These are phyloP conservation scores for Crematogaster levior DNA, from an alignment of 2,888 invertebrate genomes.

Conservation along the genomic window DNA sequence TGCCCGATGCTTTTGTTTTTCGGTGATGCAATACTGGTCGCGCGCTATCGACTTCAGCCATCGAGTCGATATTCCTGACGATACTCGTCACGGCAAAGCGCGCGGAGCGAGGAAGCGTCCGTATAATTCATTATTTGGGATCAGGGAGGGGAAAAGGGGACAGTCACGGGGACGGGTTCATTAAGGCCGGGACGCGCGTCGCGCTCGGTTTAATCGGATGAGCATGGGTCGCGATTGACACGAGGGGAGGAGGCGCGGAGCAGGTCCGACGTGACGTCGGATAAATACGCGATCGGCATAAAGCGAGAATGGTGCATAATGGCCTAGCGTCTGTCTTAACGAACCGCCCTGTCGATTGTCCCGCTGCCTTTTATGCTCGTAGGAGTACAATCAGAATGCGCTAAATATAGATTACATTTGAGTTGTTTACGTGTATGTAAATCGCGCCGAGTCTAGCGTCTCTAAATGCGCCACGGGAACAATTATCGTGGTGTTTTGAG, in stretches of 20 bases:
- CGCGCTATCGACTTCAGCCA: conserved; percentile 34
- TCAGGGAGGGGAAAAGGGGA: conserved; percentile 40
- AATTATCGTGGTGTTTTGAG: conserved; percentile 32
- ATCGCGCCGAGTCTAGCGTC: conserved; percentile 36
- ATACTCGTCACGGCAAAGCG: conserved; percentile 58
- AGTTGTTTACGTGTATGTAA: conserved; percentile 40
- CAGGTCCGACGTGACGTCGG: conserved; percentile 47
- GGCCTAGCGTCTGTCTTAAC: conserved; percentile 51
- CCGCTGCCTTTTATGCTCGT: conserved; percentile 33
- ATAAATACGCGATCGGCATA: conserved; percentile 60
- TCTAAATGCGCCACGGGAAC: conserved; percentile 35
- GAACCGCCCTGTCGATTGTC: conserved; percentile 47
- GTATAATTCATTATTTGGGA: conserved; percentile 71
- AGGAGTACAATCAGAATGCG: conserved; percentile 11
- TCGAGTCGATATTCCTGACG: conserved; percentile 52
- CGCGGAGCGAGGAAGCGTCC: conserved; percentile 48
- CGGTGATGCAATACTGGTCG: not conserved
- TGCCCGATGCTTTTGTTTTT: conserved; percentile 38
- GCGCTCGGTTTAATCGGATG: conserved; percentile 64
- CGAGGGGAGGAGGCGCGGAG: not conserved
- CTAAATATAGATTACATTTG: conserved; percentile 41
- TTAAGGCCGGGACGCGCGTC: conserved; percentile 56
- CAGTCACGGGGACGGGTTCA: conserved; percentile 67
- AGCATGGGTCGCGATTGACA: conserved; percentile 61
- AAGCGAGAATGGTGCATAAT: conserved; percentile 47